Evolutionary conservation across 2,888 invertebrate species (phyloP).

Genomic region (Petrophora chlorosata): DNA sequence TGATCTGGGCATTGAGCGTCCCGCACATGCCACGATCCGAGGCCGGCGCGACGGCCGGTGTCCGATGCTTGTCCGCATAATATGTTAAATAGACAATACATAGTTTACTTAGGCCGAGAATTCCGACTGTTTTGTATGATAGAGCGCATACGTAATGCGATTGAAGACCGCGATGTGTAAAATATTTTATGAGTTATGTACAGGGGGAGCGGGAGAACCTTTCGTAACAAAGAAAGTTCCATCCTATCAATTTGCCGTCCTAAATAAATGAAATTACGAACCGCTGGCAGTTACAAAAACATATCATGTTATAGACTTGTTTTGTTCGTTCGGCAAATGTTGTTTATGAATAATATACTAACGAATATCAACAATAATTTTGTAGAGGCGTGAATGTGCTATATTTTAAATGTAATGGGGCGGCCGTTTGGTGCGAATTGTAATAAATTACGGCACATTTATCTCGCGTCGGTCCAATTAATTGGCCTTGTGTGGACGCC

Average conservation of each 20-base stretch:
- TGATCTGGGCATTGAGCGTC: conserved; percentile 52
- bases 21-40: conserved; percentile 53
- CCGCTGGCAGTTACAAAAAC: conserved; percentile 5
- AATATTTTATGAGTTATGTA: conserved; percentile 36
- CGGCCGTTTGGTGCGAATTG: conserved; percentile 63
- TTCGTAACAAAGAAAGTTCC: conserved; percentile 34
- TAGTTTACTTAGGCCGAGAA: conserved; percentile 49
- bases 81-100: conserved; percentile 53
- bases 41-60: conserved; percentile 40
- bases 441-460: conserved; percentile 75
- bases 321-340: conserved; percentile 14
- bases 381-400: conserved; percentile 61
- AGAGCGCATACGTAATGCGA: conserved; percentile 37
- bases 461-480: conserved; percentile 67
- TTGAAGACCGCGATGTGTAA: conserved; percentile 33
- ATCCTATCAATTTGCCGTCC: conserved; percentile 29
- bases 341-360: conserved; percentile 24
- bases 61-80: conserved; percentile 44
- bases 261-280: conserved; percentile 31
- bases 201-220: conserved; percentile 26
- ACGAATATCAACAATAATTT: conserved; percentile 49
- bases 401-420: conserved; percentile 74
- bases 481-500: conserved; percentile 61
- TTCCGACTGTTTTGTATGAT: conserved; percentile 38
- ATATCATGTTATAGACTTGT: conserved; percentile 6